Conservation (phyloP, 1,140 invertebrate genomes). For the Meteorus sp. region DNA sequence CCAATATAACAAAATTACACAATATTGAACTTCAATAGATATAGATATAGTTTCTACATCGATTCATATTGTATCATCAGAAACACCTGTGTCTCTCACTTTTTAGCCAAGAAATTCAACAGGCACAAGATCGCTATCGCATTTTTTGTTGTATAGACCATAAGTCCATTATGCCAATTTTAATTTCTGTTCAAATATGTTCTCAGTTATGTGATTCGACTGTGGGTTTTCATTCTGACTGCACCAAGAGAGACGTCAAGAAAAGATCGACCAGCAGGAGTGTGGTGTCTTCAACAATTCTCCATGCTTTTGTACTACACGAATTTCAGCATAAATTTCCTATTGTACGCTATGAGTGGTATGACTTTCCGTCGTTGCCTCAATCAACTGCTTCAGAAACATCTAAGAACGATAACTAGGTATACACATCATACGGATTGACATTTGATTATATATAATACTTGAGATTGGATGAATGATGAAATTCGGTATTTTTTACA, state of each 20-base stretch:
- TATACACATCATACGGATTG: conserved; percentile 49
- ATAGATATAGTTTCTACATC: too few species aligned
- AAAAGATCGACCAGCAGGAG: conserved; percentile 47
- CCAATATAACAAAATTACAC: too few species aligned
- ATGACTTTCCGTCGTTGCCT: conserved; percentile 62
- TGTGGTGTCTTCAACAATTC: conserved; percentile 63
- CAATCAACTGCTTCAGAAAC: conserved; percentile 57
- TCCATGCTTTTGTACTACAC: conserved; percentile 66
- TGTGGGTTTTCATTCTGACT: conserved; percentile 62
- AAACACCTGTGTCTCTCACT: too few species aligned
- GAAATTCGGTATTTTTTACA: not conserved
- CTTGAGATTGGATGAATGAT: not conserved
- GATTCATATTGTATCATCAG: too few species aligned
- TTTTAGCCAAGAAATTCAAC: too few species aligned
- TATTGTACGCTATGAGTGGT: conserved; percentile 63
- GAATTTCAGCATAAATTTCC: conserved; percentile 65
- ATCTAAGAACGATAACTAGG: conserved; percentile 51
- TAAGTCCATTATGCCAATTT: conserved; percentile 1
- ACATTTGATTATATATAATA: not conserved
- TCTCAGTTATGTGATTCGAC: conserved; percentile 62
- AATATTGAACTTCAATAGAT: too few species aligned
- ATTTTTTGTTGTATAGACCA: too few species aligned
- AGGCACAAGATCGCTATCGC: too few species aligned
- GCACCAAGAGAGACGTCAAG: conserved; percentile 53
- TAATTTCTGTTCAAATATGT: not conserved